These are phyloP conservation scores for Bombus superbus DNA, from an alignment of 1,140 invertebrate genomes.

Conservation along the genomic window DNA sequence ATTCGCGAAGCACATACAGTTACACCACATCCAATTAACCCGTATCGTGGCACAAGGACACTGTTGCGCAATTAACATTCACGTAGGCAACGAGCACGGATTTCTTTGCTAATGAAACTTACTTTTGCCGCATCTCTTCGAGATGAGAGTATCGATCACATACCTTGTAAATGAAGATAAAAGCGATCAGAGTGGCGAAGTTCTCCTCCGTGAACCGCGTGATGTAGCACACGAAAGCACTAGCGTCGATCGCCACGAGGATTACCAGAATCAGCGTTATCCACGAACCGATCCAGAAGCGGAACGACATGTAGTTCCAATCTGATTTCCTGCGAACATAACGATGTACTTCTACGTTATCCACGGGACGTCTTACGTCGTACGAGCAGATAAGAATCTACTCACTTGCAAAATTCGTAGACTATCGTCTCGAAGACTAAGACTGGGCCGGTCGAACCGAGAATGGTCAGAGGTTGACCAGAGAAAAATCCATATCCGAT, in stretches of 20 bases:
- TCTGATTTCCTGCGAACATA: constrained; percentile 83
- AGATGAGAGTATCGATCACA: neutral
- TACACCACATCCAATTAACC: constrained; percentile 51
- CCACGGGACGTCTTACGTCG: no score
- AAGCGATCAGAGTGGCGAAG: constrained; percentile 98
- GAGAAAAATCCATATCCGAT: constrained; percentile 98
- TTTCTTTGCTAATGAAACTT: neutral
- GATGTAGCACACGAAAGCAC: constrained; percentile 99
- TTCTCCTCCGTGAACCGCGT: constrained; percentile 99
- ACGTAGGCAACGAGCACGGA: neutral
- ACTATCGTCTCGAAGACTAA: constrained; percentile 99
- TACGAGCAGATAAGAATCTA: constrained; percentile 32
- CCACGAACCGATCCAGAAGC: constrained; percentile 98
- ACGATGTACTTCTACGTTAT: constrained; percentile 44
- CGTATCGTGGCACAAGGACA: constrained; percentile 8
- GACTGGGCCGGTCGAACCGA: constrained; percentile 99
- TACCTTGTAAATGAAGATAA: constrained; percentile 99
- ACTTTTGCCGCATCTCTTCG: neutral
- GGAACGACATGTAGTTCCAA: constrained; percentile 97
- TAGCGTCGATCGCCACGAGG: constrained; percentile 97
- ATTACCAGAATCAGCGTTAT: constrained; percentile 92
- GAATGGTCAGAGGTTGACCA: constrained; percentile 98
- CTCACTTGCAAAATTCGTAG: constrained; percentile 95
- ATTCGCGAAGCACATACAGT: constrained; percentile 34
- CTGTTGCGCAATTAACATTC: constrained; percentile 28